Conservation (phyloP, 2,888 invertebrate species). For the Polydrusus cervinus region DNA sequence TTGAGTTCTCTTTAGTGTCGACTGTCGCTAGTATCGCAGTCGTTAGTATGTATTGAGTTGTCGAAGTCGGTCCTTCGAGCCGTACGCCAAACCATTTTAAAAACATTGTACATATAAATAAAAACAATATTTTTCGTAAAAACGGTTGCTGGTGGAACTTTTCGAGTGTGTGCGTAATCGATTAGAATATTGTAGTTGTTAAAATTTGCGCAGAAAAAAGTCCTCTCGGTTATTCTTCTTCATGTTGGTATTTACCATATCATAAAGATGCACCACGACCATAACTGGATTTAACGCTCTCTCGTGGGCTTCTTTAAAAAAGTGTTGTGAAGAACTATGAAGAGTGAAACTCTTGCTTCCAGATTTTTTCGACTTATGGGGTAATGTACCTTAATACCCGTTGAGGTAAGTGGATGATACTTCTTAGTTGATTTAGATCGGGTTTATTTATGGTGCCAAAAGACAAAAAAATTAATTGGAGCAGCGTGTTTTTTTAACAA, state of each 20-base stretch:
- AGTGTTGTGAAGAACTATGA: constrained; percentile 53
- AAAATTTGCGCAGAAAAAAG: constrained; percentile 12
- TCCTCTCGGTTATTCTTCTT: constrained; percentile 27
- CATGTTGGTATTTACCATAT: constrained; percentile 52
- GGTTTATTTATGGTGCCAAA: neutral
- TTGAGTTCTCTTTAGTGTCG: constrained; percentile 30
- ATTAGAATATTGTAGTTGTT: constrained; percentile 11
- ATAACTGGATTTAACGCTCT: constrained; percentile 54
- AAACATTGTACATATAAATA: constrained; percentile 47
- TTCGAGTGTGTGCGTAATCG: constrained; percentile 33
- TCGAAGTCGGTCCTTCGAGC: constrained; percentile 47
- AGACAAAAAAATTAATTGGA: neutral
- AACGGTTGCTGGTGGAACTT: constrained; percentile 27
- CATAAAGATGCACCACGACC: constrained; percentile 53
- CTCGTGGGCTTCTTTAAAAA: constrained; percentile 41
- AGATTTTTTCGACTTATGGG: constrained; percentile 51
- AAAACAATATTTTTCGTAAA: constrained; percentile 44
- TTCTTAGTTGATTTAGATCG: neutral
- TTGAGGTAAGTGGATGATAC: constrained; percentile 47
- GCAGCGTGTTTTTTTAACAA: neutral
- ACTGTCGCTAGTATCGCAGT: constrained; percentile 52
- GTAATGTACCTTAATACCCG: constrained; percentile 50
- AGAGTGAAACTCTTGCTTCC: constrained; percentile 34
- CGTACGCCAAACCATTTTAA: constrained; percentile 44
- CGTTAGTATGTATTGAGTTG: constrained; percentile 54